Conservation (phyloP, 2,113 vertebrate species). For the Cervus canadensis region DNA sequence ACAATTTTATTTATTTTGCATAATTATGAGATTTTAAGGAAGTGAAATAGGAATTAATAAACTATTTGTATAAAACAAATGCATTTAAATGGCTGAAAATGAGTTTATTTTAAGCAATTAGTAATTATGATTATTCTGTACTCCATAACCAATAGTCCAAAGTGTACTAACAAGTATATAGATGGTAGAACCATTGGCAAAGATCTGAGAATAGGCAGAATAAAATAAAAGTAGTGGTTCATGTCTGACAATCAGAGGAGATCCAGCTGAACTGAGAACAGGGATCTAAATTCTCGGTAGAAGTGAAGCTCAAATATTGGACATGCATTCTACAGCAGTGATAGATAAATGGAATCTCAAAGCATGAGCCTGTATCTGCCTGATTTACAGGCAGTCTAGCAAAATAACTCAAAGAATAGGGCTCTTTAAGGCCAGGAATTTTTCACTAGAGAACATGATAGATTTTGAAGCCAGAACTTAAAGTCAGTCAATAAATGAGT, state of each 20-base stretch:
- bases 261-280: neutral
- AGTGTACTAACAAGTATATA: neutral
- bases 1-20: neutral
- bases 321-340: neutral
- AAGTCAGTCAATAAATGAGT: neutral
- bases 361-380: neutral
- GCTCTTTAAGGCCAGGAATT: neutral
- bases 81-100: neutral
- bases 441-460: neutral
- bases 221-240: neutral
- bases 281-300: no score
- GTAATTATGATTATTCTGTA: neutral
- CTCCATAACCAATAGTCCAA: neutral
- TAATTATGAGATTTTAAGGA: neutral
- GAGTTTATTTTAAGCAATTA: neutral
- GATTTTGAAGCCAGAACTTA: neutral
- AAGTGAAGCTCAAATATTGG: neutral
- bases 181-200: neutral
- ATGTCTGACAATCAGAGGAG: neutral
- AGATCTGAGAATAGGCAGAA: neutral
- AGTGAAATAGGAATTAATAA: neutral
- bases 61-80: neutral
- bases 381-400: neutral
- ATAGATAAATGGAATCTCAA: neutral
- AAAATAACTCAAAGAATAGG: neutral